Evolutionary conservation across 2,888 invertebrate genomes (phyloP).

Genomic region (Megamerina dolium): DNA sequence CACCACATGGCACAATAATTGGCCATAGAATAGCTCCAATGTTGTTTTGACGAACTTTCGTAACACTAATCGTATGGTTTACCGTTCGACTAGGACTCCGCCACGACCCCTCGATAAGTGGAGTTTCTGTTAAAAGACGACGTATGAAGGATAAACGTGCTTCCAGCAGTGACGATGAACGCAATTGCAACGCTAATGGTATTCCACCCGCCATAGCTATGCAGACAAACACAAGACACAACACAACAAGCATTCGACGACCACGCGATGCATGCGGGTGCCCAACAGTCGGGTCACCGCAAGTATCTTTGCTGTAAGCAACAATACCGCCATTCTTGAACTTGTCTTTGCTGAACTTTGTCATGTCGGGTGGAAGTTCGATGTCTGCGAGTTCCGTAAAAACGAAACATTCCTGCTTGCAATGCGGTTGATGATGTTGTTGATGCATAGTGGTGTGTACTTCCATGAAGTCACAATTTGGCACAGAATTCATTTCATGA

Average conservation of each 20-base stretch:
- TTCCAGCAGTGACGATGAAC: conserved; percentile 55
- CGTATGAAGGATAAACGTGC: conserved; percentile 55
- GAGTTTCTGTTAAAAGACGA: conserved; percentile 53
- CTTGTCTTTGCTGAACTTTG: conserved; percentile 45
- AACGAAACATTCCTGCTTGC: conserved; percentile 49
- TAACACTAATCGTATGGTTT: conserved; percentile 35
- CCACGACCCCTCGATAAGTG: conserved; percentile 54
- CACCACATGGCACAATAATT: conserved; percentile 55
- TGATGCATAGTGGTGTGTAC: conserved; percentile 44
- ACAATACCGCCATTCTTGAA: conserved; percentile 43
- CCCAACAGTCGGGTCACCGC: conserved; percentile 30
- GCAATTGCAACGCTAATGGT: conserved; percentile 53
- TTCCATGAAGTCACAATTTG: conserved; percentile 48
- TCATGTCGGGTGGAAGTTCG: conserved; percentile 48
- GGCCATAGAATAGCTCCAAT: conserved; percentile 52
- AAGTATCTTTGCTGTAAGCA: conserved; percentile 42
- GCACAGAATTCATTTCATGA: conserved; percentile 43
- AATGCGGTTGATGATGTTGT: conserved; percentile 40
- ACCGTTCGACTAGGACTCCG: conserved; percentile 36
- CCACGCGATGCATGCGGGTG: conserved; percentile 34
- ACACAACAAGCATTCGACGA: conserved; percentile 37
- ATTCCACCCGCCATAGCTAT: conserved; percentile 49
- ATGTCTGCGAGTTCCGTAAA: conserved; percentile 50
- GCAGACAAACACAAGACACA: conserved; percentile 41
- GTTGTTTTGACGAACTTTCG: conserved; percentile 51